Conservation (phyloP, 2,113 vertebrate genomes). For the Dendropsophus ebraccatus region DNA sequence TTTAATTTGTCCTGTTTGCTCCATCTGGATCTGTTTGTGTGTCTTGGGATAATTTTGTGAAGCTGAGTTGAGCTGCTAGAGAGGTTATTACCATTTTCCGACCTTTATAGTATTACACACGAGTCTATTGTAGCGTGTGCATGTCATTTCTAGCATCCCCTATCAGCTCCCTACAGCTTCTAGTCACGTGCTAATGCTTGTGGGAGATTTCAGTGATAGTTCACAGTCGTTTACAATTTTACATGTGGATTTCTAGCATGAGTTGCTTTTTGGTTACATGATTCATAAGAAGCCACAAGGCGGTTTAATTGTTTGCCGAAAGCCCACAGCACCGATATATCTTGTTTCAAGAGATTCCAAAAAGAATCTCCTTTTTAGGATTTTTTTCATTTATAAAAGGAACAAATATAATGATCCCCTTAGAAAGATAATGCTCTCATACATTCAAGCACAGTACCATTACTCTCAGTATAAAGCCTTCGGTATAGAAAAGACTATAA, state of each 20-base stretch:
- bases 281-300: constrained; percentile 2
- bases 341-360: constrained; percentile 26
- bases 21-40: not conserved
- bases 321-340: constrained; percentile 4
- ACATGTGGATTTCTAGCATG: constrained; percentile 1
- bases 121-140: not conserved
- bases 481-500: not conserved
- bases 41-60: not conserved
- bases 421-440: constrained; percentile 47
- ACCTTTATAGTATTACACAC: not conserved
- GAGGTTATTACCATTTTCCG: not conserved
- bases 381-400: constrained; percentile 21
- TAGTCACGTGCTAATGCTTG: constrained; percentile 22
- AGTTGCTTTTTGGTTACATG: constrained; percentile 1
- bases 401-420: constrained; percentile 32
- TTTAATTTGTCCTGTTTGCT: not conserved
- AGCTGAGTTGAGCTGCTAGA: constrained; percentile 22
- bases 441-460: constrained; percentile 57
- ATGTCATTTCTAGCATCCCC: not conserved
- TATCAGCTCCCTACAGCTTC: constrained; percentile 25
- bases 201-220: constrained; percentile 42
- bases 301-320: not conserved
- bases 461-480: constrained; percentile 24
- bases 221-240: constrained; percentile 48
- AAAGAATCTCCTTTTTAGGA: constrained; percentile 37